These are phyloP conservation scores for Temnothorax curvispinosus DNA, from an alignment of 1,140 invertebrate species.

Conservation along the genomic window DNA sequence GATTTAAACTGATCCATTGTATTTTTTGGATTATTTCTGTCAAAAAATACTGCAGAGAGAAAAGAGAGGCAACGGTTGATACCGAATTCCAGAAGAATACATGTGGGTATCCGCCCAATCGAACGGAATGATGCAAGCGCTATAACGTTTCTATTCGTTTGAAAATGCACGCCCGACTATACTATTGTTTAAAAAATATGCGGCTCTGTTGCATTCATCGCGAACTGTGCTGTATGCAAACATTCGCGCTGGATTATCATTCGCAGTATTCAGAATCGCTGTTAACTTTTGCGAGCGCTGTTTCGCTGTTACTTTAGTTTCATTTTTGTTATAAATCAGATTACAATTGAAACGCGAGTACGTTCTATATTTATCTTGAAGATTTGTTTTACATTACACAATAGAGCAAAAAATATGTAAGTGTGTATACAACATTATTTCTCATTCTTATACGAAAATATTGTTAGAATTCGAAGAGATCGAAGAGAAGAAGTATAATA, in stretches of 20 bases:
- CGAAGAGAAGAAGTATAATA: neutral
- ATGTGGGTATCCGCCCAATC: constrained; percentile 44
- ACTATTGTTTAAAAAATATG: constrained; percentile 60
- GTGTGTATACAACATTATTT: neutral
- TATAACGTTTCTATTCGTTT: constrained; percentile 56
- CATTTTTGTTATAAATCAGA: constrained; percentile 21
- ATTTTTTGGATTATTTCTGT: constrained; percentile 50
- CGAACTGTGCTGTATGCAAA: neutral
- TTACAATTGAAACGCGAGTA: constrained; percentile 25
- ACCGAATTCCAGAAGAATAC: constrained; percentile 43
- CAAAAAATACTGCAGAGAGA: constrained; percentile 47
- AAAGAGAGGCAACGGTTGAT: constrained; percentile 20
- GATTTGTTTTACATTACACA: neutral
- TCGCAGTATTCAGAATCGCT: constrained; percentile 22
- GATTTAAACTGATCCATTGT: constrained; percentile 46
- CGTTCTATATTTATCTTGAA: constrained; percentile 15
- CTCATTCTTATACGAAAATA: neutral
- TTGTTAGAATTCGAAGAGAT: neutral
- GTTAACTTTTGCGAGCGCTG: constrained; percentile 21
- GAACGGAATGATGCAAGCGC: constrained; percentile 45
- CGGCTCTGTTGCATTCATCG: constrained; percentile 16
- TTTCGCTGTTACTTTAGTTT: constrained; percentile 41
- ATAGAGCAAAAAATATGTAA: neutral
- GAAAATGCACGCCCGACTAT: constrained; percentile 53
- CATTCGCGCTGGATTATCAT: constrained; percentile 39